Evolutionary conservation across 2,113 vertebrate species (phyloP).

Genomic region (Dicerorhinus sumatrensis): DNA sequence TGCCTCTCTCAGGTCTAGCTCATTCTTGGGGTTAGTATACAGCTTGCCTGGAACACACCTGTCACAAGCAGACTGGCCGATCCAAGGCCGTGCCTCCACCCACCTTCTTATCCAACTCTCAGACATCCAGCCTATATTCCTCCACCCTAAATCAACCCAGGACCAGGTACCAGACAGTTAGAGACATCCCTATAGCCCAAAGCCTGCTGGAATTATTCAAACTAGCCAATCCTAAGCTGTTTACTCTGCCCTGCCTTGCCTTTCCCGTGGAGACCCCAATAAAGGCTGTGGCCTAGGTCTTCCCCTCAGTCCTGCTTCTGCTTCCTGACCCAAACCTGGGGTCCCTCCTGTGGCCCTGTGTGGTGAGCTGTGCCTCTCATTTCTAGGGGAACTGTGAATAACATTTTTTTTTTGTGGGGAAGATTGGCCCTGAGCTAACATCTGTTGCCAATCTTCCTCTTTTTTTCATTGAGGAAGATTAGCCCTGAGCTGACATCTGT

Average conservation of each 20-base stretch:
- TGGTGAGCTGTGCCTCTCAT: not conserved
- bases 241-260: too few relatives aligned
- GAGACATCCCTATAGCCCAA: too few relatives aligned
- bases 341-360: not conserved
- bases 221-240: not conserved
- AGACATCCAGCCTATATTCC: not conserved
- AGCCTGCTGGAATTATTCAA: not conserved
- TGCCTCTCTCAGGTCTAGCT: not conserved
- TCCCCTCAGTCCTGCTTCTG: not conserved
- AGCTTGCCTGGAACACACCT: not conserved
- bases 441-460: too few relatives aligned
- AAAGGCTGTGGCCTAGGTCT: not conserved
- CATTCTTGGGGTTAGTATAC: too few relatives aligned
- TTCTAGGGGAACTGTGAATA: not conserved
- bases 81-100: fast-evolving
- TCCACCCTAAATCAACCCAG: not conserved
- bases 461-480: too few relatives aligned
- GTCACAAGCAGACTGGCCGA: too few relatives aligned
- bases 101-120: not conserved
- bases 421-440: too few relatives aligned
- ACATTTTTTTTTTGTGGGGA: too few relatives aligned
- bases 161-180: too few relatives aligned
- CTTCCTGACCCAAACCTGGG: not conserved
- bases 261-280: not conserved
- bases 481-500: too few relatives aligned